These are phyloP conservation scores for Tetraodon nigroviridis DNA, from an alignment of 2,113 vertebrate genomes.

Conservation along the genomic window DNA sequence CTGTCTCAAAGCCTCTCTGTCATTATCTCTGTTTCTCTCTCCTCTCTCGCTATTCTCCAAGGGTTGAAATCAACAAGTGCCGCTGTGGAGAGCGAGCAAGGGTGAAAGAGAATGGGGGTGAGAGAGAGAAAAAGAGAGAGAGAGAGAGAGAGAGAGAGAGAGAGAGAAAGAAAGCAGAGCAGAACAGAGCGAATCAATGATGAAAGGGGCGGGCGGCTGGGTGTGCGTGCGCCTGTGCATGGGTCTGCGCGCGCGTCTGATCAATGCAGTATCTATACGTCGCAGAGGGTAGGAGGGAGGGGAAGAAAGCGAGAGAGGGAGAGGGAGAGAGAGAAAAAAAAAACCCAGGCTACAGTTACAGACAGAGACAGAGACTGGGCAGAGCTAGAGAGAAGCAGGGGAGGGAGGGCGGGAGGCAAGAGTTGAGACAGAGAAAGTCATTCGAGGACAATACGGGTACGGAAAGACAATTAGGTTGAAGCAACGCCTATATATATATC, in stretches of 20 bases:
- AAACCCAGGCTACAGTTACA: conserved; percentile 78
- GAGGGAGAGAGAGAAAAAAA: conserved; percentile 56
- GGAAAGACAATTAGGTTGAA: conserved; percentile 74
- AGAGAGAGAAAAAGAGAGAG: conserved; percentile 22
- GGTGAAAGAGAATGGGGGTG: conserved; percentile 25
- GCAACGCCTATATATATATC: conserved; percentile 47
- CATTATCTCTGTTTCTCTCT: conserved; percentile 61
- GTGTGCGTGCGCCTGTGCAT: conserved; percentile 49
- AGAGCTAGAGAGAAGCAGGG: conserved; percentile 46
- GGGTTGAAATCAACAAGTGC: conserved; percentile 77
- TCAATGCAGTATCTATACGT: conserved; percentile 77
- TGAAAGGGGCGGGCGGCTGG: conserved; percentile 70
- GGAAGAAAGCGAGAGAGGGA: conserved; percentile 61
- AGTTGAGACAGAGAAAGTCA: conserved; percentile 74
- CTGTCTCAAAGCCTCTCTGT: conserved; percentile 62
- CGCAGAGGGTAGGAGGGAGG: conserved; percentile 67
- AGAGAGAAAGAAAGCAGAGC: conserved; percentile 32
- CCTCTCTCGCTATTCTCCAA: conserved; percentile 61
- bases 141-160: conserved; percentile 27
- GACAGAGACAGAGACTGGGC: conserved; percentile 68
- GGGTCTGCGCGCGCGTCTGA: conserved; percentile 65
- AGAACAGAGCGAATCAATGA: conserved; percentile 69
- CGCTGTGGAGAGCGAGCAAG: conserved; percentile 56
- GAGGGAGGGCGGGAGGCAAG: conserved; percentile 33
- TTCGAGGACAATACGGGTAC: conserved; percentile 74